Evolutionary conservation across 2,113 vertebrate genomes (phyloP).

Genomic region (Ceuthmochares aereus): DNA sequence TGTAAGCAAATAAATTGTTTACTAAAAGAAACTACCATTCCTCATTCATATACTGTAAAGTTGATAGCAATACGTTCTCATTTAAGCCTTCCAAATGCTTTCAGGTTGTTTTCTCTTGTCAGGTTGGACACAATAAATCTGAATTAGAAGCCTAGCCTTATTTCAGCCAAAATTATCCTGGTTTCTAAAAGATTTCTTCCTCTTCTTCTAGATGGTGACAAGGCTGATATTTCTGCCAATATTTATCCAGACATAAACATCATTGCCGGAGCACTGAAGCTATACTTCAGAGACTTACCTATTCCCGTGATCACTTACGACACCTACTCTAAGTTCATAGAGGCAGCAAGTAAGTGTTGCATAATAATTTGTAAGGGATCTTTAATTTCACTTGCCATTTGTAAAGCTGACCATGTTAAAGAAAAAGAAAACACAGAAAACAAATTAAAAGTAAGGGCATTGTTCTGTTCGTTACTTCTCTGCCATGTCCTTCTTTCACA

Average conservation of each 20-base stretch:
- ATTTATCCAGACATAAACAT: slow-evolving; percentile 96
- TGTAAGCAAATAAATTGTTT: background rate
- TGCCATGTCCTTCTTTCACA: background rate
- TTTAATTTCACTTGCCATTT: background rate
- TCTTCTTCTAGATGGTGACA: slow-evolving; percentile 90
- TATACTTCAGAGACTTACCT: slow-evolving; percentile 95
- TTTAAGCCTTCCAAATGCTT: slow-evolving; percentile 25
- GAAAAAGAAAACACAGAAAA: background rate
- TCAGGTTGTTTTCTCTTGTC: slow-evolving; percentile 13
- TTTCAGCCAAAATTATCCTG: background rate
- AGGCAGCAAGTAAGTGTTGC: slow-evolving; percentile 90
- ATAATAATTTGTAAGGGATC: background rate
- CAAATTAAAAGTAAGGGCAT: background rate
- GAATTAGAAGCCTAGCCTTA: background rate
- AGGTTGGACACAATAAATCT: background rate
- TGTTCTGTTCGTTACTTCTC: background rate
- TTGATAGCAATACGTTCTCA: slow-evolving; percentile 15
- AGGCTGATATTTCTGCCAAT: slow-evolving; percentile 91
- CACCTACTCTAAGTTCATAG: slow-evolving; percentile 94
- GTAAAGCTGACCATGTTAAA: background rate
- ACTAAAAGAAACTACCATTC: background rate
- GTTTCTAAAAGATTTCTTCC: slow-evolving; percentile 34
- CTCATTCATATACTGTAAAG: background rate
- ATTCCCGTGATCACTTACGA: slow-evolving; percentile 97
- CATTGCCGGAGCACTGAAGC: slow-evolving; percentile 94